Base-by-base conservation (phyloP, 2,797 vertebrate genomes). In the Pterois miles region DNA sequence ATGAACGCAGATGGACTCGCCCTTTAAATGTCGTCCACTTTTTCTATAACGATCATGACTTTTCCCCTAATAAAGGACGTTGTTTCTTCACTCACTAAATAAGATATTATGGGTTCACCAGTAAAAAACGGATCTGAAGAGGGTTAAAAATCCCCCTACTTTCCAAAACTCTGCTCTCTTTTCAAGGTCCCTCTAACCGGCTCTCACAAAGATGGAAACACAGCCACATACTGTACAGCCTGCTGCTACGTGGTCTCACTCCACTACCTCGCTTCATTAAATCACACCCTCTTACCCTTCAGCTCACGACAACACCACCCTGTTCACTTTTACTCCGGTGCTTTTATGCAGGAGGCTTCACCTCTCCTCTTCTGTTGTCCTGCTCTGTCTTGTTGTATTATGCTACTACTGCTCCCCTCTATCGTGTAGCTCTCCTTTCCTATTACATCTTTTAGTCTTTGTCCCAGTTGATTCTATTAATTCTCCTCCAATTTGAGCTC, bases 241-340 rank as follows among this genome's bases (percentile, higher is more conserved):
- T 34, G 23, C 67, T 52, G 50, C 64, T 12, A 10, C 52, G 52
- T 16, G 74, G 68, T 73, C 66, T 81, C 78, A 66, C 74, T 68
- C 73, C 43, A 59, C 33, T 5, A 20, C 43, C 63, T 54, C 27
- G 38, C 65, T 67, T 68, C 63, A 83, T 80, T 75, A 75, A 82
- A 75, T 83, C 80, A 66, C 69, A 65, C 31, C 71, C 60, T 74
- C 34, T 72, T 76, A 69, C 66, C 68, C 67, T 73, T 74, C 79
- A 82, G 67, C 69, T 25, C 9, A 52, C 54, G 18, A 64, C 13
- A 60, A 65, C 40, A 29, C 64, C 74, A 82, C 62, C 75, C 66
- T 36, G 68, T 46, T 82, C 57, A 20, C 73, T 77, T 71, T 52
- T 40, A 43, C 74, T 29, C 20, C 5, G 4, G 33, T 16, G 65